Conservation (phyloP, 1,140 invertebrate genomes). For the Microvelia longipes region DNA sequence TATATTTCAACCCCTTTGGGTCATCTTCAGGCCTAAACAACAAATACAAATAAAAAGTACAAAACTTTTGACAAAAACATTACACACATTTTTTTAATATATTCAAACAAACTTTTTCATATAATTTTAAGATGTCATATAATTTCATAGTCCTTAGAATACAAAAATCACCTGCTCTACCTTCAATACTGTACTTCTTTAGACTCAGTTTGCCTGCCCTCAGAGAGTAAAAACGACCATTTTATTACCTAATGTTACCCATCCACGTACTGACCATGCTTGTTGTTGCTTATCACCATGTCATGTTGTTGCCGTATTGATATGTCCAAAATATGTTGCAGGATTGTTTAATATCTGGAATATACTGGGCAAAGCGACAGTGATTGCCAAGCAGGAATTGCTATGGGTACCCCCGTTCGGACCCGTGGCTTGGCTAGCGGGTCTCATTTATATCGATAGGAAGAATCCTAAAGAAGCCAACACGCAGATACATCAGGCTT, state of each 20-base stretch:
- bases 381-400: constrained; percentile 65
- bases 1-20: too few species aligned
- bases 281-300: neutral
- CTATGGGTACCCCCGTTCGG: constrained; percentile 83
- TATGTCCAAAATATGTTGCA: constrained; percentile 22
- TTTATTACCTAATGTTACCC: neutral
- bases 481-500: constrained; percentile 15
- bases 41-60: too few species aligned
- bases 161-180: too few species aligned
- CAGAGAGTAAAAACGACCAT: neutral
- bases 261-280: neutral
- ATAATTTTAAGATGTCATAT: too few species aligned
- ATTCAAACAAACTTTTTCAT: too few species aligned
- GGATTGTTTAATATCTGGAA: constrained; percentile 31
- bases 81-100: too few species aligned
- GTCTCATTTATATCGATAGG: constrained; percentile 78
- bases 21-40: too few species aligned
- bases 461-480: constrained; percentile 34
- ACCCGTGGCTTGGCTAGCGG: constrained; percentile 66
- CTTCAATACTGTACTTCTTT: too few species aligned
- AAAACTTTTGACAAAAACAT: too few species aligned
- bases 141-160: neutral
- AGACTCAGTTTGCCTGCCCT: too few species aligned
- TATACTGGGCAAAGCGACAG: constrained; percentile 31
- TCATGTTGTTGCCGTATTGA: neutral